Base-by-base conservation (phyloP, 1,140 invertebrate genomes). In the Papilio glaucus region DNA sequence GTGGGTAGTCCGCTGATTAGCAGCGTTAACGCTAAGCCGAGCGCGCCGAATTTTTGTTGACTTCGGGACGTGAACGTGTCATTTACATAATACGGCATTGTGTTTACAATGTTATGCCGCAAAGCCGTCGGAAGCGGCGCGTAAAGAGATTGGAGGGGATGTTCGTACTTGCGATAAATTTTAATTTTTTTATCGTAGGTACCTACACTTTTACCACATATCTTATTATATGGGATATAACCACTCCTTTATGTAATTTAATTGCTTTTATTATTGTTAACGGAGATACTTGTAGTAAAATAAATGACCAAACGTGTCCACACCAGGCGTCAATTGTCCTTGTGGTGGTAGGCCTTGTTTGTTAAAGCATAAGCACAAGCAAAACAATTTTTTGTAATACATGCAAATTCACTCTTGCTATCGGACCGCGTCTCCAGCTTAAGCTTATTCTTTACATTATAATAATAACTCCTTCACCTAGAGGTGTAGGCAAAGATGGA, bases 21-120 rank as follows among this genome's bases (percentile, higher is more conserved):
- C 65, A 71, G 76, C 72, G 73, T 78, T 62, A 72, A 76, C 67
- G 73, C 39, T 42, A 62, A 69, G 29, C 67, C 37, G 62, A 39
- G 21, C 21, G 57, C 26, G 45, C 61, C 49, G 33, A 62, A 49
- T 63, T 49, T 42, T 71, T 49, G 71, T 39, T 72, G 29, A 65
- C 71, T 60, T 61, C 57, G 71, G 26, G 24, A 42, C 71, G 60
- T 72, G 37, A 45, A 72, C 8, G 8, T 39, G 33, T 21, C n/a
- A 63, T 63, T 63, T 38, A 63, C 37, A 63, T 63, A 63, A 63
- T 63, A 63, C 15, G 33, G 61, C 61, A 39, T 63, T 39, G 10
- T 39, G 61, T 63, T 63, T 33, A 63, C 61, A 37, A 63, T 63
- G 21, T 63, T 63, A 63, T 21, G 15, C 18, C n/a, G 37, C 15